Conservation (phyloP, 2,113 vertebrate genomes). For the Phaetusa simplex region DNA sequence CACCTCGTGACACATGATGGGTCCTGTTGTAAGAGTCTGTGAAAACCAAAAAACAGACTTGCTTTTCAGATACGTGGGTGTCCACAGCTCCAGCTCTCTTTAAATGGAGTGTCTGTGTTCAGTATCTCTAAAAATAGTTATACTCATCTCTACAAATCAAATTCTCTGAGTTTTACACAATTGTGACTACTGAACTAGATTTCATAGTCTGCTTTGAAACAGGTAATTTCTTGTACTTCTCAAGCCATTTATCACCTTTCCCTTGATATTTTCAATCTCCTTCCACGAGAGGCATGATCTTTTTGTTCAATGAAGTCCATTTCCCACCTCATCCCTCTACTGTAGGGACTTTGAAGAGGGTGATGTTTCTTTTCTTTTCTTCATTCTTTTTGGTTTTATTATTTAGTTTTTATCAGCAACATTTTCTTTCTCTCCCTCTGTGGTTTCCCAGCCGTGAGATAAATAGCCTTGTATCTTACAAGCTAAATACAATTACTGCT, state of each 20-base stretch:
- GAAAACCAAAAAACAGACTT: not conserved
- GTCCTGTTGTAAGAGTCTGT: not conserved
- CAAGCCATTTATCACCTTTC: not conserved
- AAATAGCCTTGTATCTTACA: conserved; percentile 80
- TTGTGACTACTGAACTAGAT: not conserved
- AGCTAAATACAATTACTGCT: conserved; percentile 85
- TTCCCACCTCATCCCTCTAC: not conserved
- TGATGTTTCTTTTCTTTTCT: not conserved
- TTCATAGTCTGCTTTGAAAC: not conserved
- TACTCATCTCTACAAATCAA: not conserved
- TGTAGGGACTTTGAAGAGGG: not conserved
- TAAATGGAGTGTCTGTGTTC: not conserved
- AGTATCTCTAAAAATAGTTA: not conserved
- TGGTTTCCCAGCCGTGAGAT: conserved; percentile 73
- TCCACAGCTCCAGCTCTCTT: not conserved
- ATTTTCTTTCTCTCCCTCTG: conserved; percentile 50
- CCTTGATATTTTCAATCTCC: not conserved
- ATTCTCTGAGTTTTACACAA: not conserved
- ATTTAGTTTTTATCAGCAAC: conserved; percentile 66
- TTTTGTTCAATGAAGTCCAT: conserved; percentile 14
- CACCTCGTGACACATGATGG: not conserved
- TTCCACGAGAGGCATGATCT: not conserved
- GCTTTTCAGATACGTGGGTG: not conserved
- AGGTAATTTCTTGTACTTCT: not conserved
- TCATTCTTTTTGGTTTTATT: conserved; percentile 37